Percentiles rank a stretch among this genome's conserved stretches.
Conservation (phyloP, 2,797 vertebrate species). For the Sebastes oblongus region DNA sequence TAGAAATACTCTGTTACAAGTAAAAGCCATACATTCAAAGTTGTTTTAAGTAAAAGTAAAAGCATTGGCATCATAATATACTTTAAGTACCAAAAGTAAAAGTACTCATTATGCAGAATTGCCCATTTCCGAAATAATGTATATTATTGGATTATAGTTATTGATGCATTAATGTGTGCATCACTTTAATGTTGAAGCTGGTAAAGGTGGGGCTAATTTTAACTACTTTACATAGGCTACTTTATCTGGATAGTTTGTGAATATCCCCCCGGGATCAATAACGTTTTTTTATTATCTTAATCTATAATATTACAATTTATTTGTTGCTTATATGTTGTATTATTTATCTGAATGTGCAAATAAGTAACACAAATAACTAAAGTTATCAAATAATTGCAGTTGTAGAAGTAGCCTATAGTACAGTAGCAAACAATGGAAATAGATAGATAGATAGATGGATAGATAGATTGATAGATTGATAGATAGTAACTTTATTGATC, state of each 20-base stretch:
- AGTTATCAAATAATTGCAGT: neutral
- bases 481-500: too few species aligned
- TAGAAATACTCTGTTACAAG: neutral
- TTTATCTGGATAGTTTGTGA: neutral
- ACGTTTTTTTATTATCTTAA: neutral
- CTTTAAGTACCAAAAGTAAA: too few species aligned
- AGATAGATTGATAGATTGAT: too few species aligned
- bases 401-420: neutral
- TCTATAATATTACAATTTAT: neutral
- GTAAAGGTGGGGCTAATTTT: neutral
- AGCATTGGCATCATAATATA: too few species aligned
- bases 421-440: neutral
- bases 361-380: neutral
- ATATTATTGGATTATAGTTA: neutral
- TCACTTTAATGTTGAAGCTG: neutral
- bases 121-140: neutral
- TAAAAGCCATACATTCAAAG: too few species aligned
- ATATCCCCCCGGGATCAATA: accelerated
- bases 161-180: neutral
- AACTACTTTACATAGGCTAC: neutral
- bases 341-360: neutral
- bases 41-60: too few species aligned
- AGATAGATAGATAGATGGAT: too few species aligned
- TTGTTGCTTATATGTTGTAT: neutral
- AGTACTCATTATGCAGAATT: neutral